Evolutionary conservation across 2,113 vertebrate genomes (phyloP), one percentile per base, ranked within the genome.

Genomic region (Mandrillus leucophaeus): DNA sequence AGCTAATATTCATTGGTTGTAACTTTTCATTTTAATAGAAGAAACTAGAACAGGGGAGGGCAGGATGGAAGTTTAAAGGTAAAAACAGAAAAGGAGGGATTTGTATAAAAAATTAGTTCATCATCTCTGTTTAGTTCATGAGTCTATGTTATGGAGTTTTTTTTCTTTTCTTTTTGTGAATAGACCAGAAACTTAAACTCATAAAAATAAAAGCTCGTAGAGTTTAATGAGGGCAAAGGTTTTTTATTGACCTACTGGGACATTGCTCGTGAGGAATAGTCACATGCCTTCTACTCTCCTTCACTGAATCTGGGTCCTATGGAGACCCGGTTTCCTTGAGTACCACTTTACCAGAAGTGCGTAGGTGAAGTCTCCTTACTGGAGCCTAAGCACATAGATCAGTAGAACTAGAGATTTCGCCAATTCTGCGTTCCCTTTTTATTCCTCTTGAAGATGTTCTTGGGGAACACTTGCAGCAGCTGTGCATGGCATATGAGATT

Each of bases 401-500:
- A 8, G 40, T 1, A 18, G 52, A 43, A 52, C 25, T 14, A 3
- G 1, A 84, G 38, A 8, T 20, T 35, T n/a, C 8, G 13, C 30
- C 48, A 12, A 57, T 30, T n/a, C 40, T 3, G 0, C 4, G 1
- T 38, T 48, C 8, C 9, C 13, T 61, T 61, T 52, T 48, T 27
- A 0, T 52, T 20, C 8, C 2, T 1, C 35, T 22, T 50, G 18
- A 43, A 88, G 50, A 38, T 1, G 0, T 27, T n/a, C 43, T 14
- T 40, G 20, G 43, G 64, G 48, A 64, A 35, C 12, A 6, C 6
- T 27, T 18, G 11, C 16, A 16, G 45, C 0, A 8, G 14, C 35
- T 35, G 43, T 32, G 27, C 0, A 2, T 4, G 8, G 12, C 3
- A 2, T 17, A 0, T 32, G 66, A 38, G 18, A 14, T 27, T 45